Conservation (phyloP, 53 echinoderm and acorn worm genomes). For the Apostichopus leukothele region DNA sequence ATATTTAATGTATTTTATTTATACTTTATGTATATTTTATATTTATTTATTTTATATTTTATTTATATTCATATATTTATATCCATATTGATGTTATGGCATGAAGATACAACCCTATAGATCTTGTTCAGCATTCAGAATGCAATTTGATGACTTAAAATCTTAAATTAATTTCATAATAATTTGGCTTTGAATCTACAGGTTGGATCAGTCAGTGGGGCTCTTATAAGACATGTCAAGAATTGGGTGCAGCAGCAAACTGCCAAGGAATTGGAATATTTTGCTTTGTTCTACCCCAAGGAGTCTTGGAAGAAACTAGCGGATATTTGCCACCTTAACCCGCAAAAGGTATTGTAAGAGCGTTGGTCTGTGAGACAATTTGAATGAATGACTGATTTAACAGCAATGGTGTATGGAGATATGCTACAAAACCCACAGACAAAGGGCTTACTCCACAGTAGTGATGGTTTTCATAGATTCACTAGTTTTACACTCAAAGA, state of each 20-base stretch:
- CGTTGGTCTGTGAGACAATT: background rate
- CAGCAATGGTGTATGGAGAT: background rate
- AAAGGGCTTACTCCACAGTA: background rate
- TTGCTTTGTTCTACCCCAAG: conserved; percentile 84
- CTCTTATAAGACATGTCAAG: conserved; percentile 70
- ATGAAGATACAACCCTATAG: no score
- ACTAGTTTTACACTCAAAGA: no score
- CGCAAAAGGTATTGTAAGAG: conserved; percentile 58
- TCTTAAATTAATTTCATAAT: no score
- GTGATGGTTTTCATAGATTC: no score
- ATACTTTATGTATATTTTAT: no score
- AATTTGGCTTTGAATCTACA: background rate
- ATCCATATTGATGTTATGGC: no score
- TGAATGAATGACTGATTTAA: background rate
- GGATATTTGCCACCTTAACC: conserved; percentile 82
- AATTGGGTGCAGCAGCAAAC: conserved; percentile 74
- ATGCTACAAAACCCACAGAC: background rate
- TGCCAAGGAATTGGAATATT: conserved; percentile 75
- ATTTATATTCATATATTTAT: no score
- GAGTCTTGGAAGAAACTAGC: conserved; percentile 91
- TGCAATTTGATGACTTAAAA: no score
- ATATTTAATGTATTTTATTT: no score
- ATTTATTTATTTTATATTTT: no score
- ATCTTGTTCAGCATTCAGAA: no score
- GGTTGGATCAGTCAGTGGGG: conserved; percentile 94